phyloP scores from a whole-genome alignment of 1,140 invertebrate species.

The Drosophila bocqueti region DNA sequence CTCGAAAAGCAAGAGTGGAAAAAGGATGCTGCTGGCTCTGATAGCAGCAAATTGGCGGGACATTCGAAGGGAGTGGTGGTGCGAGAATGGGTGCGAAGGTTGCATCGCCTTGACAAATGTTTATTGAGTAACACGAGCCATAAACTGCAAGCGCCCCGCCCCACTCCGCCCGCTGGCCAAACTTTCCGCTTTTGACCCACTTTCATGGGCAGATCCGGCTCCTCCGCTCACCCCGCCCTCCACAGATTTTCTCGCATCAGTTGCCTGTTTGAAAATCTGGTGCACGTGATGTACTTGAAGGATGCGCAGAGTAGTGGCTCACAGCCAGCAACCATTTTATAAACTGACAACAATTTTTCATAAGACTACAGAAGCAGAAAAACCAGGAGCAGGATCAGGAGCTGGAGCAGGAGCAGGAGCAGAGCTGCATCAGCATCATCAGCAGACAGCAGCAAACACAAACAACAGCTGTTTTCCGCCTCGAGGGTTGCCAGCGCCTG shows the following conservation, averaged over 20 bases:
- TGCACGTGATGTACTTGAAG: conserved; percentile 69
- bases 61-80: background rate
- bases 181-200: conserved; percentile 61
- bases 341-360: conserved; percentile 81
- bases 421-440: conserved; percentile 31
- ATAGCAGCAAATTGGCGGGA: conserved; percentile 66
- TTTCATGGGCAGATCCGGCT: conserved; percentile 21
- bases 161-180: conserved; percentile 16
- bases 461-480: conserved; percentile 62
- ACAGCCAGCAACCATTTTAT: conserved; percentile 68
- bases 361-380: conserved; percentile 42
- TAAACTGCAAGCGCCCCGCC: conserved; percentile 56
- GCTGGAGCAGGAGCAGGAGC: background rate
- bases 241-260: conserved; percentile 25
- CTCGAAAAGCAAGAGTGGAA: conserved; percentile 4
- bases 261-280: conserved; percentile 52
- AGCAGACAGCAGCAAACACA: conserved; percentile 45
- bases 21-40: conserved; percentile 35
- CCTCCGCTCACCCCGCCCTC: background rate
- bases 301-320: conserved; percentile 68
- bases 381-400: background rate
- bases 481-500: conserved; percentile 37
- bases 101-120: conserved; percentile 69
- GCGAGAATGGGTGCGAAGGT: conserved; percentile 9
- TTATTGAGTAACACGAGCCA: conserved; percentile 75